Evolutionary conservation across 2,888 invertebrate genomes (phyloP), one percentile per base, ranked within the genome.

Genomic region (Trachelus tabidus): DNA sequence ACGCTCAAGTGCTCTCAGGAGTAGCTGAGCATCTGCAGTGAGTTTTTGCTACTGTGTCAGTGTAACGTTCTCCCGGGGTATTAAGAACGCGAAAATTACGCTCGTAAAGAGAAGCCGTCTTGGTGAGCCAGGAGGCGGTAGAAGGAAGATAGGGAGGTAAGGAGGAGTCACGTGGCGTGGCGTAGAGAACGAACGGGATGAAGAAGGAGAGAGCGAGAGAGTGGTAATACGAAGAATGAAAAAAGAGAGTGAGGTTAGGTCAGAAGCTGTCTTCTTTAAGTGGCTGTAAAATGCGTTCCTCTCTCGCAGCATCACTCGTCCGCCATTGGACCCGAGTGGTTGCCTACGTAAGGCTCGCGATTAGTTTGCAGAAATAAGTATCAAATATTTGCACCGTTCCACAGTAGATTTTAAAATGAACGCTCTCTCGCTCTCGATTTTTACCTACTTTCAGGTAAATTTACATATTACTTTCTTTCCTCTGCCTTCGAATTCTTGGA

Each of bases 231-330:
- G 56, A 56, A 56, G 56, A 56, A 56, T 56, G 15, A 56, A 56
- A 56, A 56, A 56, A 23, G 56, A 56, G 23, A 56, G 23, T 56
- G 56, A 23, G 23, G 56, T 56, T 56, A 56, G 56, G 56, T 56
- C 56, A 56, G 56, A 56, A 56, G 56, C 23, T 75, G 40, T n/a
- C 40, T 34, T 71, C 71, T 71, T 56, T 71, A 80, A 84, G 83
- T 81, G 84, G 81, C 80, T 83, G 81, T 84, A 84, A 85, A 87
- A 84, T 80, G 82, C 79, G 81, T 76, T 81, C 75, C 77, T 79
- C 12, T 31, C 12, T 31, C 74, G 79, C 77, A 81, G 82, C 83
- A 81, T 81, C 79, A 79, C 75, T 77, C 79, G 80, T 78, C 80
- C 77, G 81, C 85, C 85, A 82, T 86, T 84, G 84, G 81, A 79